Evolutionary conservation across 2,113 vertebrate genomes (phyloP), one percentile per base, ranked within the genome.

Genomic region (Ammodytes marinus): DNA sequence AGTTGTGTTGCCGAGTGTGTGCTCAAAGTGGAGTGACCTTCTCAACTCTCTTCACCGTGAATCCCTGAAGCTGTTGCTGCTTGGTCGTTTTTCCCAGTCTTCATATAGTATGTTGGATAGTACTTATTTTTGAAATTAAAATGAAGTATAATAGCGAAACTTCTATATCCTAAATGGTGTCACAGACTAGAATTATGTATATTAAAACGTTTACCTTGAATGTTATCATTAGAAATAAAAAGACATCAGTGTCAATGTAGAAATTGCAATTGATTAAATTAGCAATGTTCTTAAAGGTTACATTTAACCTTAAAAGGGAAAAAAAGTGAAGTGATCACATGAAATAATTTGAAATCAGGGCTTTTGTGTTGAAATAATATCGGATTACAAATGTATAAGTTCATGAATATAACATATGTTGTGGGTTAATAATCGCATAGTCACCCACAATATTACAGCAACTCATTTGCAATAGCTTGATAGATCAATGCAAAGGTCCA

Each of bases 21-120:
- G 82, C 95, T 96, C 92, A 94, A 93, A 94, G 96, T 95, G 95
- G 94, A 95, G 95, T 96, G 96, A 97, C 96, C 96, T 97, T 97
- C 97, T 97, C 96, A 96, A 95, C 95, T 95, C 93, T 92, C 92
- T 94, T 94, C 73, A 69, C 86, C 88, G 91, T 86, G 73, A 77
- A 73, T 83, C 94, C 93, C 92, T 96, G 93, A 94, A 95, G 94
- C 95, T 91, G 94, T 91, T 96, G 88, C 88, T 88, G 53, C 82
- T 86, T 78, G 55, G 57, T 15, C 60, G 58, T 91, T 94, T 90
- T 95, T 96, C 96, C 19, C 5, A 39, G 61, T 70, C 69, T 78
- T 75, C 8, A 45, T 82, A 59, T 14, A 63, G 40, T 57, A 14
- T 50, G 45, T 50, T 75, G 47, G 45, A 47, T 70, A 50, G 63